Conservation (phyloP, 2,797 vertebrate genomes). For the Falco concolor region DNA sequence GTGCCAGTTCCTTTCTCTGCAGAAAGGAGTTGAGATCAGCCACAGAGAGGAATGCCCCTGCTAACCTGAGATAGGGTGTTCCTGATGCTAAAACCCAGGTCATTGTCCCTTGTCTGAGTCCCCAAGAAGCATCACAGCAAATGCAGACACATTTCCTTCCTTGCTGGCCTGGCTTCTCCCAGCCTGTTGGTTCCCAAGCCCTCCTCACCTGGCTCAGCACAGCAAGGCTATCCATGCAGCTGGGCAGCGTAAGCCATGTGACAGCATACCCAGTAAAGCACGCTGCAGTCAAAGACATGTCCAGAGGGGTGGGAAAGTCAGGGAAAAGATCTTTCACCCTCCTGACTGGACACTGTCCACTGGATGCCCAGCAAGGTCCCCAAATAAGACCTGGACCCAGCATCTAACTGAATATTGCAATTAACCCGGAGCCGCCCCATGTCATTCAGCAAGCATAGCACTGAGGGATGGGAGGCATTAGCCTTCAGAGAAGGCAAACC, state of each 20-base stretch:
- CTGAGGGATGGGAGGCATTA: not conserved
- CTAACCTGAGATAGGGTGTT: not conserved
- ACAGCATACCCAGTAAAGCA: not conserved
- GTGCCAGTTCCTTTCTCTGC: not conserved
- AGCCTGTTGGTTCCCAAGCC: not conserved
- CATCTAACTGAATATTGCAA: not conserved
- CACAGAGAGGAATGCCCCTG: not conserved
- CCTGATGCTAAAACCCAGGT: not conserved
- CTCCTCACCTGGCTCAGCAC: not conserved
- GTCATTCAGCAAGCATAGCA: not conserved
- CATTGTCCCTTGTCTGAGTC: not conserved
- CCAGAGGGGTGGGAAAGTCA: not conserved
- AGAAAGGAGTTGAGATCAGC: not conserved
- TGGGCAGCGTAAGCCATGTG: accelerated
- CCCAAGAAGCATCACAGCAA: not conserved
- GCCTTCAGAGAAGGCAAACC: not conserved
- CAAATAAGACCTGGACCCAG: not conserved
- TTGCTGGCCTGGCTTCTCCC: not conserved
- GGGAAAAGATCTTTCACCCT: not conserved
- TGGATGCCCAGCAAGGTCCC: not conserved
- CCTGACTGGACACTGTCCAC: not conserved
- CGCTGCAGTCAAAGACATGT: not conserved
- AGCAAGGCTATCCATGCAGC: not conserved
- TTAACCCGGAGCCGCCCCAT: not conserved
- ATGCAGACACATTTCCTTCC: not conserved